A percentile compares a stretch with the other conserved stretches of the same genome.
phyloP scores from a whole-genome alignment of 1,140 invertebrate genomes.

The Drosophila jambulina region DNA sequence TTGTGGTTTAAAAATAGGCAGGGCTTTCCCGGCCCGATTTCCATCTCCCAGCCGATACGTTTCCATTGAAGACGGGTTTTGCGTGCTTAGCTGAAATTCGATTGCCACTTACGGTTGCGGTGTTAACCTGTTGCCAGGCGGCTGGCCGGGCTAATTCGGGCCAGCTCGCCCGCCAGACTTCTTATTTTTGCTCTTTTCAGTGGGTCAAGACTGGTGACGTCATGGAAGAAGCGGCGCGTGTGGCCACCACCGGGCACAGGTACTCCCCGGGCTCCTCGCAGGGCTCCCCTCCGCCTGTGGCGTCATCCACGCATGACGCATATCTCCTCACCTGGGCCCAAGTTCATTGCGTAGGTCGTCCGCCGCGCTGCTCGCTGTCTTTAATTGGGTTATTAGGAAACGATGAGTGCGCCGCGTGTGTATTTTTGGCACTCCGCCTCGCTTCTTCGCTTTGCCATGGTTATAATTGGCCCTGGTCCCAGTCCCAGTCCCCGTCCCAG shows the following conservation, averaged over 20 bases:
- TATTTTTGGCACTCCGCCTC: slow-evolving; percentile 39
- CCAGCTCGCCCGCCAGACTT: neutral
- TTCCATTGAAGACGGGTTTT: slow-evolving; percentile 5
- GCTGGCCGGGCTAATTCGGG: neutral
- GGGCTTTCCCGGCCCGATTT: slow-evolving; percentile 13
- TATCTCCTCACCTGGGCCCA: slow-evolving; percentile 24
- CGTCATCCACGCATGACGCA: slow-evolving; percentile 66
- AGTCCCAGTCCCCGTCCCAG: too few species aligned
- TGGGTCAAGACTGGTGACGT: slow-evolving; percentile 73
- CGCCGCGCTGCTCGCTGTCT: slow-evolving; percentile 21
- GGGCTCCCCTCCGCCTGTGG: slow-evolving; percentile 12
- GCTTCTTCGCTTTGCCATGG: slow-evolving; percentile 39
- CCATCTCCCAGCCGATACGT: neutral
- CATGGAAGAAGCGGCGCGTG: slow-evolving; percentile 46
- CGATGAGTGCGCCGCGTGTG: slow-evolving; percentile 48
- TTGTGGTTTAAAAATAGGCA: slow-evolving; percentile 21
- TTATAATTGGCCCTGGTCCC: slow-evolving; percentile 58
- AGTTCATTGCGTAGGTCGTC: slow-evolving; percentile 63
- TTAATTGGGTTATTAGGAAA: slow-evolving; percentile 81
- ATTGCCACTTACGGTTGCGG: neutral
- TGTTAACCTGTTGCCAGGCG: slow-evolving; percentile 9
- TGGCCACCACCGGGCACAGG: neutral
- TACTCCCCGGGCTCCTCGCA: neutral
- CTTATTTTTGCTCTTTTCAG: neutral
- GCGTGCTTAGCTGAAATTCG: neutral